phyloP scores from a whole-genome alignment of 92 coral and sea anemone genomes.

The Porites cylindrica region DNA sequence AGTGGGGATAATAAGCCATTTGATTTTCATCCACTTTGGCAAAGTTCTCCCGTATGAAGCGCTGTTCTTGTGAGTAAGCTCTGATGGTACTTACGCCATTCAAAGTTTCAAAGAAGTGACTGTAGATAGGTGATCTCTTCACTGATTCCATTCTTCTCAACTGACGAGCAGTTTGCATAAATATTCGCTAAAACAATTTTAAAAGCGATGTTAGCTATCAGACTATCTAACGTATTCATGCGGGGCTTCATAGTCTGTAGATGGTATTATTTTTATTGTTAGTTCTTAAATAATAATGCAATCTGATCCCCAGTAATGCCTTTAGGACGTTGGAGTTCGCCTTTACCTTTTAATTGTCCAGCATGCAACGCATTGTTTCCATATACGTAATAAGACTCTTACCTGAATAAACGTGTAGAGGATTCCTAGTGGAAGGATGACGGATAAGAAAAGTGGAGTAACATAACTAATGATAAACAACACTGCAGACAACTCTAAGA shows the following conservation, averaged over 20 bases:
- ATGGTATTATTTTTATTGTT: too few relatives aligned
- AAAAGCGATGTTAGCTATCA: not conserved
- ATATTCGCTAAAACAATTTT: slow-evolving; percentile 69
- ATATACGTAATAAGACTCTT: slow-evolving; percentile 2
- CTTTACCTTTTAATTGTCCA: too few relatives aligned
- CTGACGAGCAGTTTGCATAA: slow-evolving; percentile 87
- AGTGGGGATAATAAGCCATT: slow-evolving; percentile 79
- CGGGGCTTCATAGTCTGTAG: too few relatives aligned
- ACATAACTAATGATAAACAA: slow-evolving; percentile 85
- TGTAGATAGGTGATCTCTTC: slow-evolving; percentile 92
- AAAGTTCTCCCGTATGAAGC: slow-evolving; percentile 85
- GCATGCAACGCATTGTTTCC: too few relatives aligned
- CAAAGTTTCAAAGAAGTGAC: slow-evolving; percentile 91
- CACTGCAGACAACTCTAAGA: slow-evolving; percentile 76
- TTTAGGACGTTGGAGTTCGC: too few relatives aligned
- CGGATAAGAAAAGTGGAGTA: slow-evolving; percentile 86
- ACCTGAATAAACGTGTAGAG: slow-evolving; percentile 88
- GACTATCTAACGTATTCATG: too few relatives aligned
- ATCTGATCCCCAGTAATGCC: too few relatives aligned
- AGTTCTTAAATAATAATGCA: too few relatives aligned
- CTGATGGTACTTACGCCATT: slow-evolving; percentile 87
- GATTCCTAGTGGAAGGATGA: slow-evolving; percentile 77
- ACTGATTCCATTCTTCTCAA: slow-evolving; percentile 94
- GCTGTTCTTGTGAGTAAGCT: slow-evolving; percentile 87
- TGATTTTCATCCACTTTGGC: slow-evolving; percentile 88